Evolutionary conservation across 2,888 invertebrate genomes (phyloP), one percentile per base, ranked within the genome.

Genomic region (Microctonus aethiopoides): DNA sequence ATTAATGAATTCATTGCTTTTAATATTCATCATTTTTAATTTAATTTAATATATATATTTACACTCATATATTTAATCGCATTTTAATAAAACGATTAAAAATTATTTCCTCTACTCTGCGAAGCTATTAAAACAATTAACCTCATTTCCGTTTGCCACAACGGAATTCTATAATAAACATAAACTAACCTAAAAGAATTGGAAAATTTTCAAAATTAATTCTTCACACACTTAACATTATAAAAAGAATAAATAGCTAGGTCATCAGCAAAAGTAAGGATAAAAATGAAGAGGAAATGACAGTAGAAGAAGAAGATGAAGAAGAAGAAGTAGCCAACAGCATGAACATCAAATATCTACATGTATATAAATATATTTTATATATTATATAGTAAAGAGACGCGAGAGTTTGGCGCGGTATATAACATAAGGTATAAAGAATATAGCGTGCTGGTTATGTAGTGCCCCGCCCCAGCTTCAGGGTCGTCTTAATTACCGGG

Each of bases 401-500:
- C 51, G 60, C 57, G 67, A 61, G 70, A 74, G 74, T 75, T 74
- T 73, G 75, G 74, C 75, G 74, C 75, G 72, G 72, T 76, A 75
- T 73, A 71, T 68, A 72, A 71, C 68, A 20, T 16, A 71, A 74
- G 73, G 71, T 60, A 65, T 68, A 74, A 71, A 78, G n/a, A n/a
- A n/a, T n/a, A 78, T 81, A 80, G 79, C 77, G 77, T 78, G 79
- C 78, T 77, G 78, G 79, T 78, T 80, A 79, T n/a, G 7, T n/a
- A n/a, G 78, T 78, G 80, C 80, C 77, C 81, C 81, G 81, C 81
- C 80, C 80, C 78, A 75, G 75, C 79, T 80, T 81, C 82, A 82
- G 82, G 83, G 80, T 83, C 81, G 81, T 82, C 81, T 81, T 83
- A 83, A 83, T 83, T 83, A 83, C 81, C 83, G 83, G 82, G 83